A percentile compares a stretch with the other conserved stretches of the same genome.
phyloP scores from a whole-genome alignment of 2,113 vertebrate genomes.

The Mungos mungo region DNA sequence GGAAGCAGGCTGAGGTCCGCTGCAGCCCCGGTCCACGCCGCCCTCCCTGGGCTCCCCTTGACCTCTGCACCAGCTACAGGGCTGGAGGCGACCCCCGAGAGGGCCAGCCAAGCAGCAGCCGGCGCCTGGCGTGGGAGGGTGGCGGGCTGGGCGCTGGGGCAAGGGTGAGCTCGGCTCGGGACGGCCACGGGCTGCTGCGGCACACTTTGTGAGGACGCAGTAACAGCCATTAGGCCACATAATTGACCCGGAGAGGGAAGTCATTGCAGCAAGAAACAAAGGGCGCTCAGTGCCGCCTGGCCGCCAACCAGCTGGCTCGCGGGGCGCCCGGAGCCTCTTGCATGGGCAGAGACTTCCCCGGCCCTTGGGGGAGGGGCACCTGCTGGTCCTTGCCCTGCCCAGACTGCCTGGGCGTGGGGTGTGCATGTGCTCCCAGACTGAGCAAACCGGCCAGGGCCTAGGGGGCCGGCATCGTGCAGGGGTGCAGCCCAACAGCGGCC shows the following conservation, averaged over 20 bases:
- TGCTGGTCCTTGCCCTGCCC: neutral
- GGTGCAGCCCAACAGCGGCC: neutral
- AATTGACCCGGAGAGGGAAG: constrained; percentile 76
- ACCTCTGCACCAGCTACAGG: neutral
- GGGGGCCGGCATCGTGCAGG: neutral
- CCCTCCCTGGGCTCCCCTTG: neutral
- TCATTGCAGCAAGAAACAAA: constrained; percentile 78
- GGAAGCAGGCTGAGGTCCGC: neutral
- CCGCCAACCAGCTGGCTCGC: constrained; percentile 51
- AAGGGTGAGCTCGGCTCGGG: neutral
- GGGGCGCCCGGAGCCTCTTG: constrained; percentile 38
- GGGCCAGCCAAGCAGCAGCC: neutral
- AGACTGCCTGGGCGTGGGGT: fast-evolving
- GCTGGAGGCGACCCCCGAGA: neutral
- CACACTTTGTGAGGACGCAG: constrained; percentile 61
- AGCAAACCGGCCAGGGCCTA: neutral
- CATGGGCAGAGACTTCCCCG: neutral
- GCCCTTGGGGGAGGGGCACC: fast-evolving
- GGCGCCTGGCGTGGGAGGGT: neutral
- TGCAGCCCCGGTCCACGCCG: fast-evolving
- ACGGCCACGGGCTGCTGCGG: neutral
- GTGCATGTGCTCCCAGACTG: neutral
- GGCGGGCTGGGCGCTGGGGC: neutral
- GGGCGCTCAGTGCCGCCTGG: constrained; percentile 62
- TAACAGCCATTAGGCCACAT: constrained; percentile 72